Evolutionary conservation across 2,797 vertebrate genomes (phyloP), one percentile per base, ranked within the genome.

Genomic region (Sebastes minor): DNA sequence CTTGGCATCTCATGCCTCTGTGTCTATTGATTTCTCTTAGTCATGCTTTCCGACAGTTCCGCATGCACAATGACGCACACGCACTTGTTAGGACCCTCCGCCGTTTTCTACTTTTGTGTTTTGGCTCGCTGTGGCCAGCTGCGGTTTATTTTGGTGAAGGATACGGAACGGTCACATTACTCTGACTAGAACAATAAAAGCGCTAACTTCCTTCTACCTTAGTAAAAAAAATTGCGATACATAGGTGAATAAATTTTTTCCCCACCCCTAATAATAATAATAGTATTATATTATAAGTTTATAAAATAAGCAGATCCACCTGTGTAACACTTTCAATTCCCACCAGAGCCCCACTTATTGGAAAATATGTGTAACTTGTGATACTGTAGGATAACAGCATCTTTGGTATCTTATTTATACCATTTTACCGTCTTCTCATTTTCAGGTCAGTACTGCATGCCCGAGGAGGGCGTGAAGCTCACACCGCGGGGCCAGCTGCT

Each of bases 371-470:
- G 13, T 38, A 64, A 16, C 16, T 30, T 6, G 22, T 75, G 4
- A 57, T 46, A 53, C 2, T 52, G 18, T 64, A 13, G 22, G 5
- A 0, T 61, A 52, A 55, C 14, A 23, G 32, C 20, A 42, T 28
- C 8, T 56, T 68, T 7, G n/a, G 4, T 49, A 49, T 49, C 18
- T 18, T 49, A 8, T 49, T 18, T 38, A 38, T 38, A 23, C 3
- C 22, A 30, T 42, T 55, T 59, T 11, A 12, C 23, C 23, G 3
- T 20, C 14, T 28, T 22, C 20, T 2, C 18, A 4, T 30, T 23
- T 67, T 28, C 89, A 99, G 99, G 99, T 95, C 98, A 97, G 87
- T 99, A 99, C 89, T 99, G 99, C 89, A 99, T 99, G 99, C 99
- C 99, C 0, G 97, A 98, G 88, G 98, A 99, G 72, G 99, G 99